Base-by-base conservation (phyloP, 1,140 invertebrate species). In the Atta colombica region DNA sequence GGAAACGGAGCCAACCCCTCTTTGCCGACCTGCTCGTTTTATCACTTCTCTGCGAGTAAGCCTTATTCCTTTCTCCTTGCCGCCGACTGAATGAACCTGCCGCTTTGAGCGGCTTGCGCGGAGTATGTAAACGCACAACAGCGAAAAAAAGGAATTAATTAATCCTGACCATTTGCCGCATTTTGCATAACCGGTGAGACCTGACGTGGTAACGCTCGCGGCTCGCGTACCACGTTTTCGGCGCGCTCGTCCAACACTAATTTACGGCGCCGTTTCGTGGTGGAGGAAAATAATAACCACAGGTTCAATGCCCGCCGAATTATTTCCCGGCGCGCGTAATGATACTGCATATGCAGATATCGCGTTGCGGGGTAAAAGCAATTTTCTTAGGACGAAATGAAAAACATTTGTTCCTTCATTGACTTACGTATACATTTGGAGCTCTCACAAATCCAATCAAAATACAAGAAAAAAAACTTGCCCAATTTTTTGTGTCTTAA, bases 141-240 rank as follows among this genome's bases (percentile, higher is more conserved):
- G 12, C 49, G 21, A 49, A 84, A 71, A 81, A 81, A 45, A 75
- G 49, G 39, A 65, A 55, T 51, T 85, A 85, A 85, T 85, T 85
- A 85, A 85, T 85, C 49, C 82, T 16, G n/a, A 21, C 31, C 35
- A 49, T 66, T 78, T 85, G 74, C 72, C 74, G 74, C 45, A 65
- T 85, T 85, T 85, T 85, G 74, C 74, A 85, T 78, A 78, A 85
- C 60, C 61, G 61, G 60, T 39, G 82, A 45, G 39, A 65, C 82
- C 45, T 45, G 72, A 39, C 68, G 55, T 39, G 55, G 35, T 35
- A 69, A 55, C 69, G 69, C 25, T 68, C 77, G 60, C 14, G 45
- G 53, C 16, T n/a, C 55, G 51, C 21, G 80, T 45, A 25, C 49
- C 55, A n/a, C 39, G 25, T 55, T 74, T 82, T 61, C 55, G 71